A percentile compares a stretch with the other conserved stretches of the same genome.
These are phyloP conservation scores for Prorops nasuta DNA, from an alignment of 1,140 invertebrate species.

Conservation along the genomic window DNA sequence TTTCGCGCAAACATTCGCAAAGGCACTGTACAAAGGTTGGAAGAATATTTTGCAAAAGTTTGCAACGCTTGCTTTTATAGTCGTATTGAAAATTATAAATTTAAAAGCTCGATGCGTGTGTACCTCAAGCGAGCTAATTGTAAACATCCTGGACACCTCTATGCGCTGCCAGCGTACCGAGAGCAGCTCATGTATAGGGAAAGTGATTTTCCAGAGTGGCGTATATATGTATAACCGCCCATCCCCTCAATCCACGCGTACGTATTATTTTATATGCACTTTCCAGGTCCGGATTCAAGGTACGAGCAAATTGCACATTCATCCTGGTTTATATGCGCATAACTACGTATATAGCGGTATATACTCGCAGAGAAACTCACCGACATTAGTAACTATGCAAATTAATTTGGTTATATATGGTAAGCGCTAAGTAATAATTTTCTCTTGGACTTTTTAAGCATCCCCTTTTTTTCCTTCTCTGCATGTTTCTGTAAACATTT, in stretches of 20 bases:
- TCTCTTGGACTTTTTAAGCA: no score
- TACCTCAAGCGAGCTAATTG: not conserved
- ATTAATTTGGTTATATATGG: conserved; percentile 14
- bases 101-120: no score
- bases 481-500: no score
- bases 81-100: no score
- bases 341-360: conserved; percentile 1
- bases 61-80: no score
- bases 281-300: not conserved
- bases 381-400: not conserved
- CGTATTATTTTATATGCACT: not conserved
- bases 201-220: not conserved
- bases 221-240: not conserved
- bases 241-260: not conserved
- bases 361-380: no score
- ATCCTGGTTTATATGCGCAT: conserved; percentile 2
- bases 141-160: not conserved
- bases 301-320: not conserved
- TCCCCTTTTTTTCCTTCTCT: no score
- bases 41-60: no score
- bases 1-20: no score
- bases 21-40: no score
- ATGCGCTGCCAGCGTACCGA: not conserved
- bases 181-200: not conserved
- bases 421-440: not conserved